A percentile compares a stretch with the other conserved stretches of the same genome.
These are phyloP conservation scores for Clepsis dumicolana DNA, from an alignment of 2,888 invertebrate genomes.

Conservation along the genomic window DNA sequence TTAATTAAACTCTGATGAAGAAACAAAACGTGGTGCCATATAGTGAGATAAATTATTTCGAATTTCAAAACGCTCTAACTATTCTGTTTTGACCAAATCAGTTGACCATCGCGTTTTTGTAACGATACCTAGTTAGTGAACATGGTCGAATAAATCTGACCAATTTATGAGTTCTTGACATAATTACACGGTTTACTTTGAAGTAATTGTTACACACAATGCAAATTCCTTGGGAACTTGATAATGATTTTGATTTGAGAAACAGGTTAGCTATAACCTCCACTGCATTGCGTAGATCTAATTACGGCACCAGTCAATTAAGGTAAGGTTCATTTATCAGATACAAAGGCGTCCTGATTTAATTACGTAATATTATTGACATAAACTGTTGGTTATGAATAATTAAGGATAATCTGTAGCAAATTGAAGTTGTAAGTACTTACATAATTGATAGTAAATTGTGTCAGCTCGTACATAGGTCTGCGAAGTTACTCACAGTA, in stretches of 20 bases:
- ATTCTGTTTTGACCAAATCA: constrained; percentile 12
- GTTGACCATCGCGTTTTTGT: constrained; percentile 36
- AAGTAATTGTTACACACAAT: constrained; percentile 49
- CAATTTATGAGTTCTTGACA: constrained; percentile 60
- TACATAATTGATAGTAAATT: neutral
- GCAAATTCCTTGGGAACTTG: constrained; percentile 27
- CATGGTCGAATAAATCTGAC: constrained; percentile 53
- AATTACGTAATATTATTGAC: constrained; percentile 31
- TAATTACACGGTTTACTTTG: constrained; percentile 59
- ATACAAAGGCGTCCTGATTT: constrained; percentile 12
- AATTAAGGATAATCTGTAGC: constrained; percentile 20
- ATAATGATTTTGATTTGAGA: constrained; percentile 17
- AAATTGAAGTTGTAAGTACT: neutral
- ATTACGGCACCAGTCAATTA: constrained; percentile 13
- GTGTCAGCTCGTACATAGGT: neutral
- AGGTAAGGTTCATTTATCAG: constrained; percentile 2
- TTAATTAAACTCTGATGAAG: constrained; percentile 43
- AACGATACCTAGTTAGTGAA: constrained; percentile 43
- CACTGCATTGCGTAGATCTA: constrained; percentile 5
- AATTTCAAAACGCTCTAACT: neutral
- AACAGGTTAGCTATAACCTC: constrained; percentile 6
- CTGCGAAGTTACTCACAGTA: neutral
- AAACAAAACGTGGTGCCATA: constrained; percentile 25
- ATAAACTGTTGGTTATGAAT: constrained; percentile 4
- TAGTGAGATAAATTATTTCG: neutral